phyloP scores from a whole-genome alignment of 2,888 invertebrate species.

The Teleogryllus oceanicus region DNA sequence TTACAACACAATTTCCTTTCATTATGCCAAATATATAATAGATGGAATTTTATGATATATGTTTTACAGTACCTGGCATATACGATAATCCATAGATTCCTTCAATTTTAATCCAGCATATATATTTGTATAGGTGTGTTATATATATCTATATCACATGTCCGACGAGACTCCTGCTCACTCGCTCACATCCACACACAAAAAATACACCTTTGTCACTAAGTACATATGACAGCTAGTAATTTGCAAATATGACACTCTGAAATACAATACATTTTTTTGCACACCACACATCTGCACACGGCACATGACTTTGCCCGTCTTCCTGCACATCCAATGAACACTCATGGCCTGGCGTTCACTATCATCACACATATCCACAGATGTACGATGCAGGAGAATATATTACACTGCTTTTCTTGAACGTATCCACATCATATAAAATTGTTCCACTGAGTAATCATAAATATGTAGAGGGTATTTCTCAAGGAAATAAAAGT shows the following conservation, averaged over 20 bases:
- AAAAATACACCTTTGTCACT: slow-evolving; percentile 23
- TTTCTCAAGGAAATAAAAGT: slow-evolving; percentile 18
- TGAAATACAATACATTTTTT: background rate
- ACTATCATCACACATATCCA: background rate
- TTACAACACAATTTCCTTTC: slow-evolving; percentile 22
- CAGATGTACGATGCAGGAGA: background rate
- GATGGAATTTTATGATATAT: slow-evolving; percentile 23
- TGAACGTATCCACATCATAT: background rate
- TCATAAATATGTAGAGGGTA: background rate
- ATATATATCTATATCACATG: slow-evolving; percentile 23
- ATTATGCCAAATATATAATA: slow-evolving; percentile 22
- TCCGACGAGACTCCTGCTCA: background rate
- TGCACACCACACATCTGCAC: background rate
- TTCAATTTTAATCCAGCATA: background rate
- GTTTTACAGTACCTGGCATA: slow-evolving; percentile 28
- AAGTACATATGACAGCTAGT: slow-evolving; percentile 19
- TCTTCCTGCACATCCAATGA: background rate
- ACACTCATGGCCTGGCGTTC: background rate
- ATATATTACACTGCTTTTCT: background rate
- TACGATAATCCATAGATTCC: slow-evolving; percentile 29
- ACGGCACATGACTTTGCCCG: background rate
- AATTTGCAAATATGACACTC: slow-evolving; percentile 11
- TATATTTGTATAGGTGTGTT: background rate
- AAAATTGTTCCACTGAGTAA: background rate
- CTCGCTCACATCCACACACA: slow-evolving; percentile 20